Conservation (phyloP, 2,888 invertebrate species). For the Cryptosula pallasiana region DNA sequence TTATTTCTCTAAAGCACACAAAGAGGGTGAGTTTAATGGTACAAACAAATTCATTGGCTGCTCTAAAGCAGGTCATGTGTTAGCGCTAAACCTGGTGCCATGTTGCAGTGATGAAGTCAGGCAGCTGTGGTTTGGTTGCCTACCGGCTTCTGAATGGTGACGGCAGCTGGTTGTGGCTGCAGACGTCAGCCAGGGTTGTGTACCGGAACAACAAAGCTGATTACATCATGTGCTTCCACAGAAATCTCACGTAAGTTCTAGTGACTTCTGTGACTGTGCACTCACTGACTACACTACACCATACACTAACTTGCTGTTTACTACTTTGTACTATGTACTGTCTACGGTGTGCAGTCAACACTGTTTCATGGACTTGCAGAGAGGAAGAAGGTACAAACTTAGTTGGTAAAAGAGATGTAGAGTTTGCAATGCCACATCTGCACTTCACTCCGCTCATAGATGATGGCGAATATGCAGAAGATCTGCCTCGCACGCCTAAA, state of each 20-base stretch:
- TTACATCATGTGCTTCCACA: constrained; percentile 96
- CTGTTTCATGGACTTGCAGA: constrained; percentile 57
- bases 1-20: constrained; percentile 96
- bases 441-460: not conserved
- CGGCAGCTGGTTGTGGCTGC: constrained; percentile 90
- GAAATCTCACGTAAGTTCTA: constrained; percentile 85
- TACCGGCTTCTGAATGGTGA: constrained; percentile 94
- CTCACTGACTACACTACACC: no score
- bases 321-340: not conserved
- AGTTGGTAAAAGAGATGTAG: constrained; percentile 95
- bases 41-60: no score
- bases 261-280: no score
- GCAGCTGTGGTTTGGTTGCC: constrained; percentile 97
- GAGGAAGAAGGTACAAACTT: constrained; percentile 98
- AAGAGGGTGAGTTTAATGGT: constrained; percentile 97
- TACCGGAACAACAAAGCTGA: constrained; percentile 99
- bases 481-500: not conserved
- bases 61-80: no score
- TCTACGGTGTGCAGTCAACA: not conserved
- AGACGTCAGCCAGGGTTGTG: constrained; percentile 91
- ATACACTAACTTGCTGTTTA: no score
- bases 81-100: no score
- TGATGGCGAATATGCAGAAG: not conserved
- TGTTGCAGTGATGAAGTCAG: constrained; percentile 88
- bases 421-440: constrained; percentile 96